These are phyloP conservation scores for Himalopsyche kuldschensis DNA, from an alignment of 2,888 invertebrate species.

Conservation along the genomic window DNA sequence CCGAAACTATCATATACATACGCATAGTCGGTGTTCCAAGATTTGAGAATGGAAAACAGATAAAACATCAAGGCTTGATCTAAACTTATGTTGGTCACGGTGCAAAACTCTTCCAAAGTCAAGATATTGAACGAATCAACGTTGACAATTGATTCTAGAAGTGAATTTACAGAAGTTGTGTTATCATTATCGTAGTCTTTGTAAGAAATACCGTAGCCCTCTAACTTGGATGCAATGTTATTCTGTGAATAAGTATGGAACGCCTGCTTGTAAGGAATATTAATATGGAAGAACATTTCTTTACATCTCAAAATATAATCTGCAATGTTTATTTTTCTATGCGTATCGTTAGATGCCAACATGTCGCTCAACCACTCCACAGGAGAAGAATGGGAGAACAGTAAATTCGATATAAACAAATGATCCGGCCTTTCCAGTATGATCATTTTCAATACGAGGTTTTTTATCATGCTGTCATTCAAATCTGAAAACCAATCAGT, in stretches of 20 bases:
- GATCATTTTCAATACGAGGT: constrained; percentile 28
- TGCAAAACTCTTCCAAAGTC: constrained; percentile 35
- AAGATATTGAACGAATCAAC: constrained; percentile 28
- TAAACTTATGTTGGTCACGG: constrained; percentile 27
- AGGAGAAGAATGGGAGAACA: constrained; percentile 27
- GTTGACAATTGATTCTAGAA: constrained; percentile 29
- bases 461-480: constrained; percentile 26
- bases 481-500: constrained; percentile 27
- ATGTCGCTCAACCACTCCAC: constrained; percentile 29
- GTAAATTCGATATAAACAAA: constrained; percentile 30
- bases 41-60: constrained; percentile 33
- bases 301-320: constrained; percentile 33
- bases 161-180: constrained; percentile 15
- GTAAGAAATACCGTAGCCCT: constrained; percentile 26
- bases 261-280: constrained; percentile 36
- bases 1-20: constrained; percentile 23
- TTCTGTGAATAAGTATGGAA: constrained; percentile 29
- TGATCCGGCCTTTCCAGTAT: constrained; percentile 28
- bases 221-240: constrained; percentile 33
- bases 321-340: constrained; percentile 31
- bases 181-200: constrained; percentile 33
- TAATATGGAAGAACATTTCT: constrained; percentile 28
- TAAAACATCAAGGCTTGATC: constrained; percentile 34
- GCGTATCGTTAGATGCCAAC: constrained; percentile 11
- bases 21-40: constrained; percentile 27